Base-by-base conservation (phyloP, 1,140 invertebrate genomes). In the Paracyclopina nana region DNA sequence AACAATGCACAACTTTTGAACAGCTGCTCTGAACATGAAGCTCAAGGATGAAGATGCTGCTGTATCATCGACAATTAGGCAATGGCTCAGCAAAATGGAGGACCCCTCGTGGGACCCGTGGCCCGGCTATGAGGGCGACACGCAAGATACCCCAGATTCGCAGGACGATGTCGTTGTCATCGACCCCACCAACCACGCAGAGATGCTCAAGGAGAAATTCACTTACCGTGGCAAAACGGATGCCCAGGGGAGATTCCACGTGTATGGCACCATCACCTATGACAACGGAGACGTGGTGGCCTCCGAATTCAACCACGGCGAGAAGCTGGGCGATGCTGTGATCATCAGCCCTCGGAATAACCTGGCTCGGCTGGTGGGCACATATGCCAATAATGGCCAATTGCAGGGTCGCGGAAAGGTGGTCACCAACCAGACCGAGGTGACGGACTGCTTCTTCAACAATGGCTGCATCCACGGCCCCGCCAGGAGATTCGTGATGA, bases 391-490 rank as follows among this genome's bases (percentile, higher is more conserved):
- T n/a, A n/a, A n/a, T n/a, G n/a, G n/a, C n/a, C n/a, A n/a, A n/a
- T n/a, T n/a, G n/a, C n/a, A n/a, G n/a, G n/a, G n/a, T n/a, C n/a
- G n/a, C n/a, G n/a, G n/a, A n/a, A n/a, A n/a, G n/a, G n/a, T n/a
- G n/a, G n/a, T n/a, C n/a, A n/a, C n/a, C n/a, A n/a, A n/a, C n/a
- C n/a, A n/a, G n/a, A n/a, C n/a, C n/a, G n/a, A n/a, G n/a, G 22
- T 27, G 26, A 28, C 16, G 12, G 45, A 48, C 9, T 48, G 45
- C 25, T 48, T 48, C 45, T 26, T 48, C 45, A 48, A 48, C 14
- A 14, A 48, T 30, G 22, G 14, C 16, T n/a, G 14, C 14, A 14
- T 40, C 4, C 29, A 50, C 40, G 48, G 48, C 12, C 48, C 48
- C 9, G 22, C 26, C 4, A 46, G 48, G 16, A 38, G 40, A 34